These are phyloP conservation scores for Holothuria scabra DNA, from an alignment of 53 echinoderm and acorn worm genomes.

Conservation along the genomic window DNA sequence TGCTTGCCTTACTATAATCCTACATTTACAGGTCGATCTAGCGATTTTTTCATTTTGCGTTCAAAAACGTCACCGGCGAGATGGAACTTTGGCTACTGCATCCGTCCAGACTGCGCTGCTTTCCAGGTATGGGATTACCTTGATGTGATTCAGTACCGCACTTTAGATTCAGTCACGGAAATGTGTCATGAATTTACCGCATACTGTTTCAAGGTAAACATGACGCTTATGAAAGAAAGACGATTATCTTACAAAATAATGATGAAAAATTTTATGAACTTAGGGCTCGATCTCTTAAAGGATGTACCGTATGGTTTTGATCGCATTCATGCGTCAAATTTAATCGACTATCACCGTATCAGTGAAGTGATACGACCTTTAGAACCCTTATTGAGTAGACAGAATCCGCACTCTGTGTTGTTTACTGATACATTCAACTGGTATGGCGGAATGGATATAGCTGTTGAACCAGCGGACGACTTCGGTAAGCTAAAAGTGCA, in stretches of 20 bases:
- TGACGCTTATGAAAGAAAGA: background rate
- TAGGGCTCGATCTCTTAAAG: background rate
- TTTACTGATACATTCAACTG: conserved; percentile 17
- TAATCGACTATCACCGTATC: background rate
- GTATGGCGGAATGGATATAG: background rate
- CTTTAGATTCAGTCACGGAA: background rate
- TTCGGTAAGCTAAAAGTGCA: too few species aligned
- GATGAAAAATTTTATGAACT: background rate
- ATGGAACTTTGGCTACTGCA: background rate
- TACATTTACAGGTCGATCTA: conserved; percentile 2
- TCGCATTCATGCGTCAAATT: conserved; percentile 26
- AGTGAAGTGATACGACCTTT: background rate
- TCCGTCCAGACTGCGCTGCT: background rate
- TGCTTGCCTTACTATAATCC: conserved; percentile 1
- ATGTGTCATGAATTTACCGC: conserved; percentile 26
- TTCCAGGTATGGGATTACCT: conserved; percentile 10
- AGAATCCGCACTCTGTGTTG: conserved; percentile 29
- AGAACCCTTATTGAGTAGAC: conserved; percentile 20
- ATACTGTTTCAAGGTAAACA: background rate
- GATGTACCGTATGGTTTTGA: background rate
- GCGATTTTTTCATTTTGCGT: background rate
- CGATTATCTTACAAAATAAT: background rate
- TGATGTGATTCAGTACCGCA: background rate
- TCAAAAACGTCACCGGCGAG: background rate
- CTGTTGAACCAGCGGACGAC: background rate